These are phyloP conservation scores for Mus minutoides DNA, from an alignment of 2,797 vertebrate genomes.

Conservation along the genomic window DNA sequence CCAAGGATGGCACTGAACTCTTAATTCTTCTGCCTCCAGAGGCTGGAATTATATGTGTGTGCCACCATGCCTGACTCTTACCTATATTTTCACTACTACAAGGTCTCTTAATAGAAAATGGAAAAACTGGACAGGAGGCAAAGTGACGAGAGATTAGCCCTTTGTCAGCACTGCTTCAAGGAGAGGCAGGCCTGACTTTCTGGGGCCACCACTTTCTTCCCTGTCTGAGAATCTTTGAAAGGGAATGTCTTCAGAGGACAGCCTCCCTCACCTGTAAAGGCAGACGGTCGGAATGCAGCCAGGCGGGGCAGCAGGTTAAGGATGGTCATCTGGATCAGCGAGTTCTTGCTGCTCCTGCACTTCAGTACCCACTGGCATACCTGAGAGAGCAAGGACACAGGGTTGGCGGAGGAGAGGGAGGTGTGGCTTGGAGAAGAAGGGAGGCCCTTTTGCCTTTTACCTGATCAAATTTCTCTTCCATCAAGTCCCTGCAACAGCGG, in stretches of 20 bases:
- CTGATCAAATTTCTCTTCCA: slow-evolving; percentile 99
- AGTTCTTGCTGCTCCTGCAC: slow-evolving; percentile 97
- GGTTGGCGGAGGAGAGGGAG: slow-evolving; percentile 19
- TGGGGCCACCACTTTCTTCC: neutral
- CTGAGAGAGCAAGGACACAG: slow-evolving; percentile 84
- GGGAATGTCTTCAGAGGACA: neutral
- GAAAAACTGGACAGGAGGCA: neutral
- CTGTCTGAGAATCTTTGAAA: neutral
- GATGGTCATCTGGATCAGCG: slow-evolving; percentile 98
- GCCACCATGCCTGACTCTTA: neutral
- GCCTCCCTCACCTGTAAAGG: slow-evolving; percentile 94
- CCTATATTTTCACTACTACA: neutral
- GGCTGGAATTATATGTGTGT: neutral
- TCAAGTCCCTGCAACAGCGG: slow-evolving; percentile 97
- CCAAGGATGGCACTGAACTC: neutral
- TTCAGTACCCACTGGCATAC: slow-evolving; percentile 99
- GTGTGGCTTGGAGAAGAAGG: accelerated
- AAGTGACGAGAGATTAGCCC: neutral
- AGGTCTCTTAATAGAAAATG: neutral
- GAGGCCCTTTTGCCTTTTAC: slow-evolving; percentile 81
- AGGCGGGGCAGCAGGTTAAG: slow-evolving; percentile 96
- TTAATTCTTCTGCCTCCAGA: neutral
- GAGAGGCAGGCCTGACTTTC: neutral
- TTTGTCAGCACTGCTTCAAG: accelerated
- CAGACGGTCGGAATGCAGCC: slow-evolving; percentile 96